Conservation (phyloP, 2,113 vertebrate species). For the Malurus melanocephalus region DNA sequence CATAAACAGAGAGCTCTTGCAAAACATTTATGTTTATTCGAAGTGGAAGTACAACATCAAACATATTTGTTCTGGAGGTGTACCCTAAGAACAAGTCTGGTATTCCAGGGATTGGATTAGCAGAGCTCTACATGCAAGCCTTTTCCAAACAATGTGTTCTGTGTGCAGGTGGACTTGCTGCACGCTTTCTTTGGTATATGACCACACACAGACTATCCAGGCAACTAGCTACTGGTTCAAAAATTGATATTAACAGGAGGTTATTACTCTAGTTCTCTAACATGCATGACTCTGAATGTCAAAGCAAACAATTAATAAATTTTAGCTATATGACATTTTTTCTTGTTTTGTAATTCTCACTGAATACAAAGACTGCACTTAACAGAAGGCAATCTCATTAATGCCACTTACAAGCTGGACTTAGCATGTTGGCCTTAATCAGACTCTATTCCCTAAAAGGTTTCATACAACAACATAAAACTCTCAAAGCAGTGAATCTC, state of each 20-base stretch:
- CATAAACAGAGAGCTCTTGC: neutral
- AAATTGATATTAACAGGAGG: neutral
- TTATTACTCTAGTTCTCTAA: neutral
- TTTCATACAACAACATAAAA: neutral
- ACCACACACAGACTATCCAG: neutral
- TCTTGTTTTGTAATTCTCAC: neutral
- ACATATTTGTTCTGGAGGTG: neutral
- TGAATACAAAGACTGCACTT: neutral
- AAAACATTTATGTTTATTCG: neutral
- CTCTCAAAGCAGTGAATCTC: neutral
- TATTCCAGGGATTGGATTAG: neutral
- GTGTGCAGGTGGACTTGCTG: rapidly evolving
- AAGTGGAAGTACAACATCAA: neutral
- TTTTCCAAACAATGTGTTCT: neutral
- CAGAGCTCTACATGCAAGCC: neutral
- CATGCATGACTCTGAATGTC: neutral
- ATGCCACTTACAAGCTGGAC: neutral
- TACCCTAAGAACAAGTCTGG: neutral
- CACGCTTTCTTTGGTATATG: neutral
- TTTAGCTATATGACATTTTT: neutral
- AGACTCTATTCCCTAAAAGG: neutral
- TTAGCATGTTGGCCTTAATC: neutral
- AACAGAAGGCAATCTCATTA: neutral
- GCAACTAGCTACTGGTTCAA: neutral
- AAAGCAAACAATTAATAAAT: neutral